phyloP scores from a whole-genome alignment of 2,113 vertebrate species.

The Pterocles orientalis region DNA sequence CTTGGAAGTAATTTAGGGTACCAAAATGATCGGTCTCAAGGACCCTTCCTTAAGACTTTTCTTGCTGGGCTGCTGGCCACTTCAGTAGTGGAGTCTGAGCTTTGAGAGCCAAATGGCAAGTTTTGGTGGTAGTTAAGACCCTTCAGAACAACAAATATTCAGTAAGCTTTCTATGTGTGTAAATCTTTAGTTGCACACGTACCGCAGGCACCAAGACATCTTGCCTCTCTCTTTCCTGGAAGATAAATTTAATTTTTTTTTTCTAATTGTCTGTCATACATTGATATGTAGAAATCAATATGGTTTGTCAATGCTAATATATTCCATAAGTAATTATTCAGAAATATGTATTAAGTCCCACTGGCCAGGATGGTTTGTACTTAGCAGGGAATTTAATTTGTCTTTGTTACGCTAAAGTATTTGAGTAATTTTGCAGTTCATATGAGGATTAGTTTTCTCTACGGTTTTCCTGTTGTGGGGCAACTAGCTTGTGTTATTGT shows the following conservation, averaged over 20 bases:
- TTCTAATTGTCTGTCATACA: not conserved
- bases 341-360: not conserved
- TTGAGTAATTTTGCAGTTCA: not conserved
- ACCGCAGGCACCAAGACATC: not conserved
- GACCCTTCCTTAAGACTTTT: not conserved
- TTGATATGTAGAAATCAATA: not conserved
- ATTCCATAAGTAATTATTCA: not conserved
- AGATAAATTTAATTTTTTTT: not conserved
- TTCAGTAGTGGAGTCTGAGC: not conserved
- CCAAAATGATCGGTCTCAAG: not conserved
- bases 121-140: not conserved
- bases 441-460: not conserved
- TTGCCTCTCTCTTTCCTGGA: not conserved
- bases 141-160: not conserved
- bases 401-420: not conserved
- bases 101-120: not conserved
- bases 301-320: not conserved
- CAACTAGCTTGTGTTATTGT: not conserved
- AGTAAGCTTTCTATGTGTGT: not conserved
- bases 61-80: not conserved
- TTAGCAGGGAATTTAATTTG: not conserved
- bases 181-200: not conserved
- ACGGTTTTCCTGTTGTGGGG: not conserved
- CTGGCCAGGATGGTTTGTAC: not conserved
- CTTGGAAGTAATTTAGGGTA: not conserved